These are phyloP conservation scores for Craseonycteris thonglongyai DNA, from an alignment of 2,113 vertebrate genomes.

Conservation along the genomic window DNA sequence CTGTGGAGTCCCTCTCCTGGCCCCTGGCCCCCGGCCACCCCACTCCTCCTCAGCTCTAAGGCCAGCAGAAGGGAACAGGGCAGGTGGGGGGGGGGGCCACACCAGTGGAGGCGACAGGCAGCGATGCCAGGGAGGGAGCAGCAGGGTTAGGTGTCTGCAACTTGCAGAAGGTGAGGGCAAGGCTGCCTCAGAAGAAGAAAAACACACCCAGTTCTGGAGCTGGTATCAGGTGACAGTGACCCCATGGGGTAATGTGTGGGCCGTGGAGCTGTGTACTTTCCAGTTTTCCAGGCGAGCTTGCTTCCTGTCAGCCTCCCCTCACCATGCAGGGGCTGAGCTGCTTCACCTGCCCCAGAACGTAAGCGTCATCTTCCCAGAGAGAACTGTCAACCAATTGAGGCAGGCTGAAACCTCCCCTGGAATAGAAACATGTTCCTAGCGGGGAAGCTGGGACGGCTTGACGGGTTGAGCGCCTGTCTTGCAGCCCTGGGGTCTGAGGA, in stretches of 20 bases:
- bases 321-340: too few relatives aligned
- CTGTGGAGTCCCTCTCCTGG: neutral
- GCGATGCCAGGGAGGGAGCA: slow-evolving; percentile 24
- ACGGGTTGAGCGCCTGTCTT: too few relatives aligned
- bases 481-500: too few relatives aligned
- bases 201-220: neutral
- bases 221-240: neutral
- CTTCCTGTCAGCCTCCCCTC: neutral
- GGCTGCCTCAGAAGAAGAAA: neutral
- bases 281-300: neutral
- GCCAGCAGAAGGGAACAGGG: neutral
- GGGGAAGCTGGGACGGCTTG: too few relatives aligned
- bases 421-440: too few relatives aligned
- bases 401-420: neutral
- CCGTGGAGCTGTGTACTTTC: neutral
- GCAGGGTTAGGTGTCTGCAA: neutral
- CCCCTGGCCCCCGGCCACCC: neutral
- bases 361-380: neutral
- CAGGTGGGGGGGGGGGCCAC: neutral
- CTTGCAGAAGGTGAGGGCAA: neutral
- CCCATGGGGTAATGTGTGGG: neutral
- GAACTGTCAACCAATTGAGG: neutral
- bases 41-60: neutral
- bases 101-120: neutral
- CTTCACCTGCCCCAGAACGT: neutral